Evolutionary conservation across 2,888 invertebrate genomes (phyloP), one percentile per base, ranked within the genome.

Genomic region (Eupeodes luniger): DNA sequence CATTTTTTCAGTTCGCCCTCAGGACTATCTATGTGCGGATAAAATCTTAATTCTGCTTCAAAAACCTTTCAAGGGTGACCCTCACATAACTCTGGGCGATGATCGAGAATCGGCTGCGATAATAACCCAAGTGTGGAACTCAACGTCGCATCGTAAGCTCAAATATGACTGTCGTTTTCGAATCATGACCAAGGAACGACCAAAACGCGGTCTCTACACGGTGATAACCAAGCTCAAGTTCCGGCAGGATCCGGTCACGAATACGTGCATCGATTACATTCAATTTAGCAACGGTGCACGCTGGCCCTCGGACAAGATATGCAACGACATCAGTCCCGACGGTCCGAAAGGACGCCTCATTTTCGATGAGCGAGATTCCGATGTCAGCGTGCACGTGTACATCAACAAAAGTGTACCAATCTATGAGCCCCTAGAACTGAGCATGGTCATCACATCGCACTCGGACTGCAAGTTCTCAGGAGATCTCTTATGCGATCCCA

Each of bases 201-300:
- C 91, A 1, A 90, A 91, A 11, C 91, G 92, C 12, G 92, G 93
- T 14, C 92, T 93, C 12, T 93, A 92, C 74, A 92, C 92, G 0
- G 91, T 92, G 0, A 93, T 93, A 10, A 93, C 93, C 0, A 91
- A 92, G 2, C 89, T 93, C 0, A 93, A 93, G 81, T 92, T 93
- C 51, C 91, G 93, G 2, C 89, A 85, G 9, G 91, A 92, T 91
- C 92, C 91, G 0, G 86, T 85, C 4, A 92, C 91, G 1, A 78
- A 70, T 6, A 64, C 51, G 2, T 93, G 93, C 86, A 90, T 91
- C 19, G 93, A 93, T 70, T 93, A 91, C 14, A 92, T 93, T 74
- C 92, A 92, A 70, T 93, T 93, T 44, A 90, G 90, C 3, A 91
- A 91, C 14, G 93, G 93, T 0, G 92, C 92, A 87, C 92, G 92